phyloP scores from a whole-genome alignment of 2,113 vertebrate species.

The Monarcha castaneiventris region DNA sequence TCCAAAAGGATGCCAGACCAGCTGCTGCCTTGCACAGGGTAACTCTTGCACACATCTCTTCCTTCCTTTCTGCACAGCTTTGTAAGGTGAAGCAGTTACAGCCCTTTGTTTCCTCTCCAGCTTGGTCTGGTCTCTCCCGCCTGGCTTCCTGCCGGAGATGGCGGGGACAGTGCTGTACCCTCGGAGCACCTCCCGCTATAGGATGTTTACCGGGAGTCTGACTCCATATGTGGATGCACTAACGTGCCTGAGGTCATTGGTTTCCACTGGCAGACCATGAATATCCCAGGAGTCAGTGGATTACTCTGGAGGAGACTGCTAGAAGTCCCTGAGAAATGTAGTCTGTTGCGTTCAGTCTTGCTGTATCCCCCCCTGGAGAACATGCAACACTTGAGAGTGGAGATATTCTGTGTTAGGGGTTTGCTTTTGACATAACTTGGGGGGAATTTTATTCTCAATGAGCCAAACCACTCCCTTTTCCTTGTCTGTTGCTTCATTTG shows the following conservation, averaged over 20 bases:
- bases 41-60: background rate
- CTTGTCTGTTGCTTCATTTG: rapidly evolving
- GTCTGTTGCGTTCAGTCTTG: background rate
- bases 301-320: background rate
- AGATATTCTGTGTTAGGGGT: background rate
- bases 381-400: rapidly evolving
- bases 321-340: background rate
- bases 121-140: rapidly evolving
- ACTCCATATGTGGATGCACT: background rate
- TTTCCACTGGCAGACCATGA: background rate
- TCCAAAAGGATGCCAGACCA: background rate
- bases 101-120: background rate
- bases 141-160: background rate
- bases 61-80: background rate
- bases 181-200: background rate
- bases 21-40: background rate
- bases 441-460: background rate
- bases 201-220: background rate
- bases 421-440: rapidly evolving
- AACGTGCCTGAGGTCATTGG: background rate
- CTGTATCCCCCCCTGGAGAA: background rate
- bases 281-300: background rate
- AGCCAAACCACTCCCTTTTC: background rate
- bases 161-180: background rate
- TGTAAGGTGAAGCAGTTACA: background rate